These are phyloP conservation scores for Notarius quadriscutis DNA, from an alignment of 2,113 vertebrate genomes.

Conservation along the genomic window DNA sequence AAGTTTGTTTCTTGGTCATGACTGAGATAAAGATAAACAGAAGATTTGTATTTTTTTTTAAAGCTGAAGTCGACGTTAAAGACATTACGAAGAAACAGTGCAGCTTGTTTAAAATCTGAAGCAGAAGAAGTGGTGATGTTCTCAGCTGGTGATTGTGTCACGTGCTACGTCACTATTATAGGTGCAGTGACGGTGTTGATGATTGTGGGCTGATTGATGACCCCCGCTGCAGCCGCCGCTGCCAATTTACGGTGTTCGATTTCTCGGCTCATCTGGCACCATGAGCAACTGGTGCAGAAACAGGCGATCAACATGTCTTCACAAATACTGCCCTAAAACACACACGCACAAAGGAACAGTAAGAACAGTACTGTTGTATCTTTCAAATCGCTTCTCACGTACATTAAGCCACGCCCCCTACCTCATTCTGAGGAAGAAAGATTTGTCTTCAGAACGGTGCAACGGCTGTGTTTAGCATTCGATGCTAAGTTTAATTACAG, in stretches of 20 bases:
- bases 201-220: neutral
- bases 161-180: neutral
- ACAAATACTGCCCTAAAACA: slow-evolving; percentile 40
- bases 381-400: neutral
- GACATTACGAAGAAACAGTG: neutral
- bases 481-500: neutral
- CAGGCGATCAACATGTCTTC: slow-evolving; percentile 43
- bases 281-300: slow-evolving; percentile 43
- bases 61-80: too few relatives aligned
- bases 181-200: neutral
- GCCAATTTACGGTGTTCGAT: slow-evolving; percentile 20
- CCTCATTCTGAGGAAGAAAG: neutral
- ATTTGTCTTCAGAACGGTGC: neutral
- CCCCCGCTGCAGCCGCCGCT: neutral
- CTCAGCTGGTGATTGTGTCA: neutral
- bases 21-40: neutral
- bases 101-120: neutral
- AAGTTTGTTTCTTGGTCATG: neutral
- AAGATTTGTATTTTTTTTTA: neutral
- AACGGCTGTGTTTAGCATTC: neutral
- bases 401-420: neutral
- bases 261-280: slow-evolving; percentile 52
- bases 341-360: slow-evolving; percentile 15
- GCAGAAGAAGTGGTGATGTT: neutral
- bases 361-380: neutral